Percentiles rank a stretch among this genome's conserved stretches.
These are phyloP conservation scores for Lithophane semibrunnea DNA, from an alignment of 2,888 invertebrate species.

Conservation along the genomic window DNA sequence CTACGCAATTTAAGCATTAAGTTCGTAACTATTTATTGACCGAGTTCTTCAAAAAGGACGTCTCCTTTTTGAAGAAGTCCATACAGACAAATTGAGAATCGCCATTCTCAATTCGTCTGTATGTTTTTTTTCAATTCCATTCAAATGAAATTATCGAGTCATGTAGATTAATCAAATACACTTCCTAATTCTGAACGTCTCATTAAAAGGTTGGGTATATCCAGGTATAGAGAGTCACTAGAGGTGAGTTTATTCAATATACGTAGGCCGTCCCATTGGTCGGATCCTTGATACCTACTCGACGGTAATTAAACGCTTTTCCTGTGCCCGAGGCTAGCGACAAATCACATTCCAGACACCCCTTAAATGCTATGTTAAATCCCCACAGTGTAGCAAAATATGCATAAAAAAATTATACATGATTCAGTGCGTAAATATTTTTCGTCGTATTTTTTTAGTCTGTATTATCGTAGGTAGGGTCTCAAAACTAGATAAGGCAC, in stretches of 20 bases:
- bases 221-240: constrained; percentile 46
- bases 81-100: no score
- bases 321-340: constrained; percentile 83
- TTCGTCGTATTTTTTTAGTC: constrained; percentile 33
- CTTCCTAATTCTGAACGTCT: constrained; percentile 40
- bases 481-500: constrained; percentile 74
- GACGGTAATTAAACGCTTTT: constrained; percentile 84
- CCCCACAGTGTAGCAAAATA: constrained; percentile 42
- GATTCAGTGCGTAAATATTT: constrained; percentile 23
- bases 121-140: neutral
- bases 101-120: no score
- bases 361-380: constrained; percentile 55
- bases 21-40: neutral
- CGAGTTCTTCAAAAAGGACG: no score
- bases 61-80: no score
- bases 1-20: neutral
- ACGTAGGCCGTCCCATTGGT: constrained; percentile 83
- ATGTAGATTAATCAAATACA: constrained; percentile 44
- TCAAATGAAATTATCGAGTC: constrained; percentile 1
- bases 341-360: constrained; percentile 84
- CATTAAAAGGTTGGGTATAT: constrained; percentile 49
- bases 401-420: neutral
- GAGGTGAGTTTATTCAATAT: constrained; percentile 75
- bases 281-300: constrained; percentile 84
- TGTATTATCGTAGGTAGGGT: constrained; percentile 62